These are phyloP conservation scores for Maconellicoccus hirsutus DNA, from an alignment of 1,140 invertebrate genomes.

Conservation along the genomic window DNA sequence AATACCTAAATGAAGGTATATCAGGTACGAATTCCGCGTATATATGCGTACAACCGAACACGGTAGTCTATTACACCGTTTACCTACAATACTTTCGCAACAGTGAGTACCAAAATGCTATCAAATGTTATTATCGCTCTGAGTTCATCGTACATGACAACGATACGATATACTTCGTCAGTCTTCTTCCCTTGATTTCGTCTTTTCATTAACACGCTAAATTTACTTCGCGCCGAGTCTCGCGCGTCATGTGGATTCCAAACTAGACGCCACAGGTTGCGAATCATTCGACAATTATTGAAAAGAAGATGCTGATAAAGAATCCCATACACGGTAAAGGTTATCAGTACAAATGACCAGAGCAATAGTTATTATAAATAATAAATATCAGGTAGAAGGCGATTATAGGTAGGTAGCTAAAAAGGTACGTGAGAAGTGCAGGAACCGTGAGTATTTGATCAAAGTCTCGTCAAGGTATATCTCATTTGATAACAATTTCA, in stretches of 20 bases:
- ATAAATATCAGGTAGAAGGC: not conserved
- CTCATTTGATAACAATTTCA: no score
- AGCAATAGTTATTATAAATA: not conserved
- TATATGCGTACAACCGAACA: not conserved
- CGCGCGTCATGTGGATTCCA: no score
- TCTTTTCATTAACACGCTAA: no score
- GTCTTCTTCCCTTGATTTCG: no score
- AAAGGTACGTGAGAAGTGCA: not conserved
- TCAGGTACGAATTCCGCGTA: not conserved
- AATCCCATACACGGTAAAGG: not conserved
- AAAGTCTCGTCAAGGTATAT: not conserved
- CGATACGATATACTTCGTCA: no score
- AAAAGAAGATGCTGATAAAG: conserved; percentile 4
- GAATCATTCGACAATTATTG: not conserved
- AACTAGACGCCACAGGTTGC: not conserved
- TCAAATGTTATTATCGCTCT: no score
- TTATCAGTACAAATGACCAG: not conserved
- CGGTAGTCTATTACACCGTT: not conserved
- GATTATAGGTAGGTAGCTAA: not conserved
- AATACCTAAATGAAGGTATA: not conserved
- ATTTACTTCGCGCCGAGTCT: no score
- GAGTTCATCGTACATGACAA: no score
- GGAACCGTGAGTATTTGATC: not conserved
- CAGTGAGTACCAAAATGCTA: not conserved
- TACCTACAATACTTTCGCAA: not conserved